Percentiles rank a stretch among this genome's conserved stretches.
Evolutionary conservation across 2,888 invertebrate species (phyloP).

Genomic region (Ichneumoninae sp.): DNA sequence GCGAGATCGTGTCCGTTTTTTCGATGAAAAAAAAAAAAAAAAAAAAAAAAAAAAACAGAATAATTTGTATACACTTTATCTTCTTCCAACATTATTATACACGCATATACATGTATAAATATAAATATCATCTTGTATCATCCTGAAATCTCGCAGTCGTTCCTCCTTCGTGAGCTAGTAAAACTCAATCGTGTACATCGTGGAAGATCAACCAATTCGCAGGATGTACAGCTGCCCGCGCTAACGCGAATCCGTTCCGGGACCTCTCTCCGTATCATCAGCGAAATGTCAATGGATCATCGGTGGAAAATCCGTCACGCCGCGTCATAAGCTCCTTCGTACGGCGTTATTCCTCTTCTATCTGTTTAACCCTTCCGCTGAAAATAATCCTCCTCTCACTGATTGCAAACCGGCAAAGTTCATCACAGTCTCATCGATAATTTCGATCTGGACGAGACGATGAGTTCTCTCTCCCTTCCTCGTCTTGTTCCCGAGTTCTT

Average conservation of each 20-base stretch:
- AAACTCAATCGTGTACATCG: slow-evolving; percentile 14
- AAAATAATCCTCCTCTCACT: slow-evolving; percentile 43
- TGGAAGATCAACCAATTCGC: background rate
- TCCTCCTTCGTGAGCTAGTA: background rate
- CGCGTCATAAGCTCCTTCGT: background rate
- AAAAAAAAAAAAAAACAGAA: background rate
- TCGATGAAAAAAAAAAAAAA: background rate
- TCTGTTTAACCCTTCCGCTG: slow-evolving; percentile 20
- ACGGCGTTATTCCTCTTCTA: slow-evolving; percentile 38
- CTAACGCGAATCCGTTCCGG: slow-evolving; percentile 31
- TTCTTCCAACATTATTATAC: slow-evolving; percentile 22
- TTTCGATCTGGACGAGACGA: slow-evolving; percentile 36
- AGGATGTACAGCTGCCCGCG: background rate
- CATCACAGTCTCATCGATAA: slow-evolving; percentile 69
- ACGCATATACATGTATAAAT: slow-evolving; percentile 1
- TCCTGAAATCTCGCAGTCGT: background rate
- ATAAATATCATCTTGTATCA: slow-evolving; percentile 13
- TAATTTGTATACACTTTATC: slow-evolving; percentile 29
- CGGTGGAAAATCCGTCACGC: slow-evolving; percentile 48
- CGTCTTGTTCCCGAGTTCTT: background rate
- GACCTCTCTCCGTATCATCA: slow-evolving; percentile 24
- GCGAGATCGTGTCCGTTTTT: slow-evolving; percentile 15
- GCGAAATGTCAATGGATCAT: slow-evolving; percentile 51
- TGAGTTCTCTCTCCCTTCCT: slow-evolving; percentile 19
- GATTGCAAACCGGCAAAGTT: slow-evolving; percentile 68